Conservation (phyloP, 1,140 invertebrate species). For the Vanessa atalanta region DNA sequence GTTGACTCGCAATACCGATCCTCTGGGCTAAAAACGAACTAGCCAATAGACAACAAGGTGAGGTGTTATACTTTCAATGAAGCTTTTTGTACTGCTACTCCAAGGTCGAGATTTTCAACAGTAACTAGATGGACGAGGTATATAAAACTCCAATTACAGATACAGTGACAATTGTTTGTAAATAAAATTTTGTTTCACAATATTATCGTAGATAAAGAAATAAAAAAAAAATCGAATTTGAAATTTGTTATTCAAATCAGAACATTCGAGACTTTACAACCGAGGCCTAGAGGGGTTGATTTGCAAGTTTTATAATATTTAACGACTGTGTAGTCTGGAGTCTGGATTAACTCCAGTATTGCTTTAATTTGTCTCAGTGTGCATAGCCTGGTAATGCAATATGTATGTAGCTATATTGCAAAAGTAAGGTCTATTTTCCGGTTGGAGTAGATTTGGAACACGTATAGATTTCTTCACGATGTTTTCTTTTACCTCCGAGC, state of each 20-base stretch:
- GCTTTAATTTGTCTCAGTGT: not conserved
- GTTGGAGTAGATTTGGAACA: too few species aligned
- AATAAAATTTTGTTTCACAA: constrained; percentile 18
- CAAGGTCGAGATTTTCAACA: not conserved
- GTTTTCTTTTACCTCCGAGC: too few species aligned
- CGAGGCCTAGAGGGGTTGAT: constrained; percentile 17
- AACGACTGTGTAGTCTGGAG: not conserved
- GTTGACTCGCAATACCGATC: too few species aligned
- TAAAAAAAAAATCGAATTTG: constrained; percentile 7
- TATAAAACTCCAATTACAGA: not conserved
- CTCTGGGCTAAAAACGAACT: too few species aligned
- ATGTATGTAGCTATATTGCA: too few species aligned
- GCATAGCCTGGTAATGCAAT: not conserved
- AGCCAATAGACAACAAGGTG: too few species aligned
- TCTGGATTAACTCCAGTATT: not conserved
- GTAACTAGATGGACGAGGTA: not conserved
- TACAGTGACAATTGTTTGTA: not conserved
- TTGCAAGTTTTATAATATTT: constrained; percentile 25
- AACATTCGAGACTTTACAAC: constrained; percentile 31
- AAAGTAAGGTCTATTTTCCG: too few species aligned
- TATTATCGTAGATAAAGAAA: constrained; percentile 3
- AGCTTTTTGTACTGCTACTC: too few species aligned
- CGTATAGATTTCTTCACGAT: too few species aligned
- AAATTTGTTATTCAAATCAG: constrained; percentile 55
- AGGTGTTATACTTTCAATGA: too few species aligned